A percentile compares a stretch with the other conserved stretches of the same genome.
Evolutionary conservation across 2,888 invertebrate genomes (phyloP).

Genomic region (Pristionchus maxplancki): DNA sequence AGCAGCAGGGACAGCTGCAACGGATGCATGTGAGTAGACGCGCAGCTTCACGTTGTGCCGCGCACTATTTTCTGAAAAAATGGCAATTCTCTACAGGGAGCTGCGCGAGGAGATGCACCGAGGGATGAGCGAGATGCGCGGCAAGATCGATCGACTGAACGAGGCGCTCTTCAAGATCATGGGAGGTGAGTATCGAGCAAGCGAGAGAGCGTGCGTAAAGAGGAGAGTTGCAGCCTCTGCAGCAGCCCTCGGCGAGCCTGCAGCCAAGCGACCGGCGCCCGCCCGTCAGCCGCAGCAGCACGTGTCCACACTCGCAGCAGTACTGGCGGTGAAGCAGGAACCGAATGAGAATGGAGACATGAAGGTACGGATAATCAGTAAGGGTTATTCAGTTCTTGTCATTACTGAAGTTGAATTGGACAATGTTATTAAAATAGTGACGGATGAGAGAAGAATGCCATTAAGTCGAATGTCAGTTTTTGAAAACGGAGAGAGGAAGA

Average conservation of each 20-base stretch:
- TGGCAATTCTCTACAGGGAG: neutral
- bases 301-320: neutral
- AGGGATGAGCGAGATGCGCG: conserved; percentile 31
- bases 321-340: conserved; percentile 7
- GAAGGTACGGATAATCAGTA: conserved; percentile 25
- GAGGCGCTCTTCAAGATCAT: conserved; percentile 30
- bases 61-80: neutral
- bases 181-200: neutral
- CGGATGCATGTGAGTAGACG: conserved; percentile 31
- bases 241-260: conserved; percentile 1
- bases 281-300: neutral
- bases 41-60: neutral
- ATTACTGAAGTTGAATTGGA: too few species aligned
- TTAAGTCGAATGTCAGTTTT: too few species aligned
- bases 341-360: conserved; percentile 3
- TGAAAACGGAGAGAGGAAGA: too few species aligned
- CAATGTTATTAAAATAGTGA: too few species aligned
- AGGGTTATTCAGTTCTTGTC: too few species aligned
- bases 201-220: too few species aligned
- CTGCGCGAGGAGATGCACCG: conserved; percentile 46
- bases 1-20: neutral
- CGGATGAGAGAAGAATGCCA: too few species aligned
- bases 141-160: conserved; percentile 48
- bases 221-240: neutral
- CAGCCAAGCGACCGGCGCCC: conserved; percentile 12